Evolutionary conservation across 2,113 vertebrate genomes (phyloP).

Genomic region (Nicator chloris): DNA sequence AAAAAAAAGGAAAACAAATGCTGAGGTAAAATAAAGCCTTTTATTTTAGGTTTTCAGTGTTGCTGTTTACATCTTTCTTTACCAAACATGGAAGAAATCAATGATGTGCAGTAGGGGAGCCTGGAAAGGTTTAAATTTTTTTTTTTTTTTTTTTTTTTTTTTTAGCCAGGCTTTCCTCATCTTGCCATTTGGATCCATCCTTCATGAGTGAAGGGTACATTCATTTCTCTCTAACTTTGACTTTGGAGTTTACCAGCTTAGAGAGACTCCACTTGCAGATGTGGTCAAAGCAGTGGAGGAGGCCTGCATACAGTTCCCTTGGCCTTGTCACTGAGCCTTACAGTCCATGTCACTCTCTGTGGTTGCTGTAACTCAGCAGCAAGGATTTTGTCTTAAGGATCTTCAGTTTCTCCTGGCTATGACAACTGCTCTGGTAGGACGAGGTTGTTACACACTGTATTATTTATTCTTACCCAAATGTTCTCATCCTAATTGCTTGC

Average conservation of each 20-base stretch:
- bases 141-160: background rate
- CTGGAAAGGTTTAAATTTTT: background rate
- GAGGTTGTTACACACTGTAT: background rate
- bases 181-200: background rate
- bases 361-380: background rate
- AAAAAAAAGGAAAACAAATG: background rate
- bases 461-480: background rate
- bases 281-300: background rate
- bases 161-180: background rate
- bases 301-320: background rate
- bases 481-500: background rate
- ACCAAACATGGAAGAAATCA: background rate
- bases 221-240: background rate
- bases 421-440: background rate
- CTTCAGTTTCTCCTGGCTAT: background rate
- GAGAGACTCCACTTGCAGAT: background rate
- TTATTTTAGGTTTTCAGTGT: background rate
- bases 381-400: background rate
- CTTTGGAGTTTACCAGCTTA: background rate
- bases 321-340: background rate
- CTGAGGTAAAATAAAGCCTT: conserved; percentile 2
- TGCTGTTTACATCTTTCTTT: background rate
- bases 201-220: background rate
- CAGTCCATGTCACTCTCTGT: background rate
- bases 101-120: background rate